Evolutionary conservation across 2,113 vertebrate species (phyloP), one percentile per base, ranked within the genome.

Genomic region (Raja brachyura): DNA sequence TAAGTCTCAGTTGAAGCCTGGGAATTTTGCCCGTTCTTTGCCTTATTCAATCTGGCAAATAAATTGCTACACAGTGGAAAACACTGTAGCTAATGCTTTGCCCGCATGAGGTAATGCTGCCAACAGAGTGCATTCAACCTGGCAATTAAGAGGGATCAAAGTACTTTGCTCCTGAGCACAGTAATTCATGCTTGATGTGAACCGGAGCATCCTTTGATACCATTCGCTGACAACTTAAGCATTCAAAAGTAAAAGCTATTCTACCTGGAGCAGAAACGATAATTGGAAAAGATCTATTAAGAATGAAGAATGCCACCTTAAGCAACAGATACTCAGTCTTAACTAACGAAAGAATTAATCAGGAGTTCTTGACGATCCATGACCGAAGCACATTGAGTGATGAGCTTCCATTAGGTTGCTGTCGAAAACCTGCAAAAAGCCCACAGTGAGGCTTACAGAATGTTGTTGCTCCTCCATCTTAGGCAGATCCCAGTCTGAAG

Each of bases 161-260:
- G 66, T n/a, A 92, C 70, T 48, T 92, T 92, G 68, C 31, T 73
- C 31, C 56, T 83, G 83, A 88, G 83, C 6, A 63, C 83, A 18
- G 59, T 88, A 88, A 31, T 88, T 70, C 90, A 73, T 74, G 33
- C 33, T 73, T 92, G 66, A 2, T 22, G 33, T 54, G 70, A 92
- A 73, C 90, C 73, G 22, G 28, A 73, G 20, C 9, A 73, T 31
- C 31, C 63, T 33, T 22, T 81, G 73, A 83, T 86, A 85, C 16
- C 94, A 94, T 94, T 94, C 93, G 77, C 56, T 94, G 94, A 94
- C 93, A 94, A 95, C 95, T 96, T 95, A 93, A 93, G 75, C 94
- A 95, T 95, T 93, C 94, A 95, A 94, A 94, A 95, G 95, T 95
- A 95, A 94, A 61, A 33, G 31, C 77, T 59, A 78, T 63, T 61